Evolutionary conservation across 2,113 vertebrate genomes (phyloP).

Genomic region (Megalops atlanticus): DNA sequence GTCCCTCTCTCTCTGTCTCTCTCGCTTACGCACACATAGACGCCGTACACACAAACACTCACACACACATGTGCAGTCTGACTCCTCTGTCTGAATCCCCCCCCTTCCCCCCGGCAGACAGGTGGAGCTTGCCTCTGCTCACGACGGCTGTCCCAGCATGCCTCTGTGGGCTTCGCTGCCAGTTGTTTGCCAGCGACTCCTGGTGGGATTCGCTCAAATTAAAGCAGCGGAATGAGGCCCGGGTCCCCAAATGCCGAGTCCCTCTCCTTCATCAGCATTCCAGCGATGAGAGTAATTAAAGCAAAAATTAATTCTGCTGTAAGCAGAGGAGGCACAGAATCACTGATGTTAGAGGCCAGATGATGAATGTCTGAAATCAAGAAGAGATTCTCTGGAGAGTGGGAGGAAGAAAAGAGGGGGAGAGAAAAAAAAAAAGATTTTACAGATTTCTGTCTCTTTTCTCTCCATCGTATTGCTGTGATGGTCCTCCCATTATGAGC

Average conservation of each 20-base stretch:
- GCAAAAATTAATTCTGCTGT: constrained; percentile 99
- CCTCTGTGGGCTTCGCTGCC: constrained; percentile 95
- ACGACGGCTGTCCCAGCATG: constrained; percentile 77
- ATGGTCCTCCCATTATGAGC: constrained; percentile 89
- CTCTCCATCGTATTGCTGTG: too few relatives aligned
- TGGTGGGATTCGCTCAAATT: constrained; percentile 70
- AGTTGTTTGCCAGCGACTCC: constrained; percentile 99
- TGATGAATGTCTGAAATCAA: constrained; percentile 99
- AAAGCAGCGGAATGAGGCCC: constrained; percentile 94
- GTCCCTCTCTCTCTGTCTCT: constrained; percentile 29
- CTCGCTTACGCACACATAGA: not conserved
- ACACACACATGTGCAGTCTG: not conserved
- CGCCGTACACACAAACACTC: not conserved
- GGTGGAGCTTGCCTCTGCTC: constrained; percentile 77
- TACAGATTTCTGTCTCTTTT: constrained; percentile 76
- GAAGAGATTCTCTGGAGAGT: constrained; percentile 83
- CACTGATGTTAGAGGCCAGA: constrained; percentile 99
- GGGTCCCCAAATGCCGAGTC: constrained; percentile 88
- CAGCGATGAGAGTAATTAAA: constrained; percentile 99
- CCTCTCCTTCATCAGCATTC: constrained; percentile 99
- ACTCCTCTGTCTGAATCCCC: too few relatives aligned
- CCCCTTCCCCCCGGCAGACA: not conserved
- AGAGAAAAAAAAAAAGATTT: constrained; percentile 89
- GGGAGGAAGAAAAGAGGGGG: too few relatives aligned
- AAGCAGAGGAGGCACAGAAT: constrained; percentile 97